phyloP scores from a whole-genome alignment of 2,888 invertebrate genomes.

The Papilio demoleus region DNA sequence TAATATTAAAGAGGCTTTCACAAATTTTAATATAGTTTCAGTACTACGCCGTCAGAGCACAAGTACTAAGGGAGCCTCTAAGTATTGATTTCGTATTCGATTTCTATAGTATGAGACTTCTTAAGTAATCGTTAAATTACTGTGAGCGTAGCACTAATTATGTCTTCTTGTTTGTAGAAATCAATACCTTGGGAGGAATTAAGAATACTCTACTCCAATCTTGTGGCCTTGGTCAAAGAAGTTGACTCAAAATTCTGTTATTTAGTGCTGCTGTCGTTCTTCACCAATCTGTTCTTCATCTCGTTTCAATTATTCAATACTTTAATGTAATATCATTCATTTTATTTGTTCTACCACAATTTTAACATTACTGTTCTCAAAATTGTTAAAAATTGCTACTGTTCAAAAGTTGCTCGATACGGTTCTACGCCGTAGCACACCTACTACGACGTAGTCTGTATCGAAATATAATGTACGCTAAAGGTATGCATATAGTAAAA shows the following conservation, averaged over 20 bases:
- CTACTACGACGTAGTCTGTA: background rate
- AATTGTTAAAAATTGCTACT: background rate
- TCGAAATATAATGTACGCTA: too few relatives aligned
- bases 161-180: conserved; percentile 47
- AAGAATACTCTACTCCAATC: conserved; percentile 51
- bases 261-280: conserved; percentile 57
- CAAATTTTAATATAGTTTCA: too few relatives aligned
- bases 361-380: background rate
- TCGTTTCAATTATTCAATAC: conserved; percentile 87
- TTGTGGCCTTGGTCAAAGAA: conserved; percentile 75
- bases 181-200: conserved; percentile 53
- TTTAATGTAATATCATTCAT: conserved; percentile 78
- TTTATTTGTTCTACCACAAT: background rate
- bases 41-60: too few relatives aligned
- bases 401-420: background rate
- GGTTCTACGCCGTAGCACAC: background rate
- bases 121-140: too few relatives aligned
- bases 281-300: conserved; percentile 87
- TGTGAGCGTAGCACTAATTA: too few relatives aligned
- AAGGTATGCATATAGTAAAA: too few relatives aligned
- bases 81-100: too few relatives aligned
- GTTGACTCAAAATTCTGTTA: conserved; percentile 82
- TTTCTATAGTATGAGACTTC: too few relatives aligned
- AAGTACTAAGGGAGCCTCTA: too few relatives aligned
- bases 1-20: too few relatives aligned